Base-by-base conservation (phyloP, 2,113 vertebrate species). In the Nycticorax nycticorax region DNA sequence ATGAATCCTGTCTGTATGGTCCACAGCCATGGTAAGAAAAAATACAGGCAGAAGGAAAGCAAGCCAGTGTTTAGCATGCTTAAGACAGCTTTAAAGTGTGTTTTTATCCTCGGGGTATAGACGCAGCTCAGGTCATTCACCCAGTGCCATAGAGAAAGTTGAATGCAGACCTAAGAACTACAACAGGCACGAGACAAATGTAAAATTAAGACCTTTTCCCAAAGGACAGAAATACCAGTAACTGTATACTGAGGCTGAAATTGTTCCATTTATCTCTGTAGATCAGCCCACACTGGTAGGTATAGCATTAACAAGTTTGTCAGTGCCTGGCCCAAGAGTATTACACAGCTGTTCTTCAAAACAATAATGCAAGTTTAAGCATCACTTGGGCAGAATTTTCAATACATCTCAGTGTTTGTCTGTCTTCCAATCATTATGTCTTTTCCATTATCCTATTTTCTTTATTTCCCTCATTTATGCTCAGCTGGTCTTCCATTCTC, bases 391-490 rank as follows among this genome's bases (percentile, higher is more conserved):
- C 18, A 89, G 86, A 93, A 83, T 88, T 83, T 93, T 91, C 41
- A 83, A 68, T 47, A 52, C 12, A 63, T 47, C 14, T 17, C 39
- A 26, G 12, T 62, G 14, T 80, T 56, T 74, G 16, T 81, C 41
- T 77, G 89, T 68, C 68, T 83, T 85, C 71, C 48, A 77, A n/a
- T 88, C 15, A 9, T 84, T 88, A 66, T 85, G 35, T 79, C 22
- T 92, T 94, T 88, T 83, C 53, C 7, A 66, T 92, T 92, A 72
- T 92, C 68, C 32, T 64, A 1, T 62, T 94, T 95, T n/a, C 56
- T 95, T 94, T 92, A 14, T 85, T 92, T 92, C 53, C 35, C 23
- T 92, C 41, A 48, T 95, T 94, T 91, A 88, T 78, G 23, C 56
- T 95, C 67, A 95, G 45, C 72, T 94, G 72, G 48, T 88, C 81